Base-by-base conservation (phyloP, 1,140 invertebrate genomes). In the Helicoverpa armigera region DNA sequence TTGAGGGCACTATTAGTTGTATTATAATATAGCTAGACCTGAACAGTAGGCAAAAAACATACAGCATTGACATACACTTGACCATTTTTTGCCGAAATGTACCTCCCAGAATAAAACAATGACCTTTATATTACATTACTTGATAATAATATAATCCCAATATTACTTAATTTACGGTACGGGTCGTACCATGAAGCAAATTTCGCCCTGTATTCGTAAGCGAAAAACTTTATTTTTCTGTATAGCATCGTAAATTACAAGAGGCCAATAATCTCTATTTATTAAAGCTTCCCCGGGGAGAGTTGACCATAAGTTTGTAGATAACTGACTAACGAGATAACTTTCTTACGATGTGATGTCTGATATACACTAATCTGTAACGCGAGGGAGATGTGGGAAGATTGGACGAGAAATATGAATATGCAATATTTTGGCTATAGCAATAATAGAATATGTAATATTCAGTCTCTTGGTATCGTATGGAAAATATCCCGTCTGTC, bases 281-380 rank as follows among this genome's bases (percentile, higher is more conserved):
- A 86, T 85, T 85, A 85, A 85, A 86, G 61, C 58, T 79, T 54
- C 76, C 58, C 69, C 9, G 43, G 54, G 61, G 29, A 16, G 10
- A 82, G 83, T 81, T 82, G 82, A 82, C 77, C 83, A 73, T 79
- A 67, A 85, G 83, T 84, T 85, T 83, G 80, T 80, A 83, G 79
- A 86, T 86, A 85, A 86, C 81, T 80, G 69, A 83, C 82, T 88
- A 88, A 88, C 83, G 87, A 88, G 87, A 88, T 85, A 88, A 88
- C 79, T 88, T 88, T 85, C 70, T 81, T 81, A 82, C 75, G 75
- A 77, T 69, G 80, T 29, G 63, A 82, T 77, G 80, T 84, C 80
- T 84, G 70, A 87, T 83, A 80, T 69, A 53, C n/a, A 80, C 74
- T 82, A 86, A 82, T 84, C 83, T 84, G 61, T 43, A 51, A 29